Base-by-base conservation (phyloP, 2,113 vertebrate genomes). In the Raja brachyura region DNA sequence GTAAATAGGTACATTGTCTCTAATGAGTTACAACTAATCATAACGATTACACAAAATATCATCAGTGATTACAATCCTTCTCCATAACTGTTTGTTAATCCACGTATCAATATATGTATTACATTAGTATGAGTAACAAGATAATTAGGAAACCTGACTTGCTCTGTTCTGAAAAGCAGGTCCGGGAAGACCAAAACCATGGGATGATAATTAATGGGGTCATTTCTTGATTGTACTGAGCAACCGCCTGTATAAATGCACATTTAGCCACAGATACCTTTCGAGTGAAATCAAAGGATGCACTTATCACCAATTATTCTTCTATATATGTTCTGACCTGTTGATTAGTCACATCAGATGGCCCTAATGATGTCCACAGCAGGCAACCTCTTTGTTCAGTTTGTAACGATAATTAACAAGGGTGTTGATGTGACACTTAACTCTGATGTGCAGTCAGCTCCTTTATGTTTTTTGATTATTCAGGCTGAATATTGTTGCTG, bases 231-330 rank as follows among this genome's bases (percentile, higher is more conserved):
- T 28, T 66, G 20, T 2, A 2, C 59, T 66, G 85, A 66, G 63
- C n/a, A 88, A 88, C 28, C 63, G 11, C 31, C 66, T 66, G 61
- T 88, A 31, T 88, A 66, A 66, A 88, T 88, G 85, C 54, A 85
- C 54, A 18, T 25, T 56, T 85, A 85, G 81, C 5, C 85, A 88
- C 59, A 31, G 61, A 33, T n/a, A 31, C 22, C 48, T 59, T 59
- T 59, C 25, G 54, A 85, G 54, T 28, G 22, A 85, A 85, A 59
- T 63, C 85, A 88, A n/a, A 63, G 85, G 85, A 31, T 88, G 59
- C 28, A 9, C 59, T 66, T 22, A 88, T 16, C 39, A 56, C 28
- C 85, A 88, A 86, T 66, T 88, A 88, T 8, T 88, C 83, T 14
- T 61, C 59, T 5, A 88, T 66, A 88, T n/a, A 33, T 18, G 13